A percentile compares a stretch with the other conserved stretches of the same genome.
Evolutionary conservation across 2,888 invertebrate genomes (phyloP).

Genomic region (Seladonia tumulorum): DNA sequence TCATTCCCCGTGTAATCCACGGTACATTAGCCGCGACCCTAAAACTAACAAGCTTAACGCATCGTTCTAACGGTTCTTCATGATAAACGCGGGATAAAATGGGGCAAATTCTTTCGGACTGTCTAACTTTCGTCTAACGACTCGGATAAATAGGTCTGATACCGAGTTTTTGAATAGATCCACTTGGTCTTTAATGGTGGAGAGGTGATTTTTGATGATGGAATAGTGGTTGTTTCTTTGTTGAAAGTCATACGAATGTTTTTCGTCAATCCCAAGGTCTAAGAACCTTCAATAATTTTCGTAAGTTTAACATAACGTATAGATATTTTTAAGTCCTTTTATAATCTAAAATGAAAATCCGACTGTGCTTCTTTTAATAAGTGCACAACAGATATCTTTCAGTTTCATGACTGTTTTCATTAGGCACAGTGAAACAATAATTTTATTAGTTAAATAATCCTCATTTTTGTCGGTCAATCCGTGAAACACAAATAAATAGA

Average conservation of each 20-base stretch:
- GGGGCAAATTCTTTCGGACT: not conserved
- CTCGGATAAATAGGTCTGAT: not conserved
- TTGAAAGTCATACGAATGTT: not conserved
- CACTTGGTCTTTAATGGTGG: not conserved
- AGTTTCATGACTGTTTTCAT: not conserved
- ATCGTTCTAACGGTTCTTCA: not conserved
- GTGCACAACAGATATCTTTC: not conserved
- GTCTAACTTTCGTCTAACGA: not conserved
- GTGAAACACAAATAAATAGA: not conserved
- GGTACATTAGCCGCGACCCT: slow-evolving; percentile 53
- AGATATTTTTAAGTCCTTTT: not conserved
- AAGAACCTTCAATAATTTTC: not conserved
- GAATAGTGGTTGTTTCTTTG: not conserved
- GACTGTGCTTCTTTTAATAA: not conserved
- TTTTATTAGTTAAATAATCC: not conserved
- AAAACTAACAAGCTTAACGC: slow-evolving; percentile 60
- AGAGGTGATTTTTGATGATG: not conserved
- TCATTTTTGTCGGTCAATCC: not conserved
- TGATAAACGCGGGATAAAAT: slow-evolving; percentile 4
- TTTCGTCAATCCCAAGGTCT: not conserved
- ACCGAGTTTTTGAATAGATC: not conserved
- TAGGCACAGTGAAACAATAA: not conserved
- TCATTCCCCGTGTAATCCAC: slow-evolving; percentile 48
- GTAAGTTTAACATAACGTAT: not conserved
- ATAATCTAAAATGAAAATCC: not conserved